A percentile compares a stretch with the other conserved stretches of the same genome.
Evolutionary conservation across 2,888 invertebrate genomes (phyloP).

Genomic region (Ceriagrion tenellum): DNA sequence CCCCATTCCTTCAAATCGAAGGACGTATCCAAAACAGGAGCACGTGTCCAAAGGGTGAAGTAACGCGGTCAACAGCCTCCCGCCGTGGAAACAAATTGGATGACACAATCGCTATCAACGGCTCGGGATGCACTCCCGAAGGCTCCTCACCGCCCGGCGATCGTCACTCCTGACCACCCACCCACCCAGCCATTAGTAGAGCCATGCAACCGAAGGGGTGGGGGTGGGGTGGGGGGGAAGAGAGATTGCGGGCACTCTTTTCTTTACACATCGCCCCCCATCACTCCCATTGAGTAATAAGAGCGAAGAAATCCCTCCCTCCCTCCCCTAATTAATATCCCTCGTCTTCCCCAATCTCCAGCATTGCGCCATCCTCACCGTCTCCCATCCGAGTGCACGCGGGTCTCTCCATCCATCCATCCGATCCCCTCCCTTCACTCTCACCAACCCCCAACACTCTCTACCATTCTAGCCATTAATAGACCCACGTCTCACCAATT

Average conservation of each 20-base stretch:
- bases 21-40: neutral
- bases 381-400: too few species aligned
- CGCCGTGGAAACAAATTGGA: neutral
- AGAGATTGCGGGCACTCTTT: too few species aligned
- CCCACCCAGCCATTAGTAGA: too few species aligned
- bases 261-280: too few species aligned
- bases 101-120: neutral
- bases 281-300: neutral
- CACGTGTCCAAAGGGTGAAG: neutral
- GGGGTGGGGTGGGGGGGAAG: neutral
- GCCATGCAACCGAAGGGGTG: too few species aligned
- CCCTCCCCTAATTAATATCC: neutral
- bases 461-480: too few species aligned
- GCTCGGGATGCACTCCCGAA: neutral
- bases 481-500: too few species aligned
- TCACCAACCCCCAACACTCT: too few species aligned
- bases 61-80: neutral
- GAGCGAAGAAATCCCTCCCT: neutral
- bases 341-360: neutral
- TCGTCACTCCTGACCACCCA: neutral
- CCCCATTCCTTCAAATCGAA: too few species aligned
- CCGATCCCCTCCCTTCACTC: too few species aligned
- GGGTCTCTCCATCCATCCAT: too few species aligned
- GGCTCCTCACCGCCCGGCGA: neutral
- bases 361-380: neutral